Evolutionary conservation across 2,113 vertebrate genomes (phyloP).

Genomic region (Melierax canorus): DNA sequence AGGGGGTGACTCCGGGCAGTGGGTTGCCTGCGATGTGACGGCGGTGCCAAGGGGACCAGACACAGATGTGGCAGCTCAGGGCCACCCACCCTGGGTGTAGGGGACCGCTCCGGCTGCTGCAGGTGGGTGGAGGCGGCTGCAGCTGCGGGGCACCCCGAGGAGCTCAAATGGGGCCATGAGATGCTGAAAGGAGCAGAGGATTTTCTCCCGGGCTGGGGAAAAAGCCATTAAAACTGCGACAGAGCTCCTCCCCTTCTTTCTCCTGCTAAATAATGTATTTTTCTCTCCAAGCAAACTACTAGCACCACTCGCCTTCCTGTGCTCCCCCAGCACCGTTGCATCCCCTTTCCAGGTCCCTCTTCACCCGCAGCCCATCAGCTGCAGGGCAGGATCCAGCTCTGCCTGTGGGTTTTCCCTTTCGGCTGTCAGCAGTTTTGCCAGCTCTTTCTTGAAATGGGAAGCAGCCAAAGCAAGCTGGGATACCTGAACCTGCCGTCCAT

Average conservation of each 20-base stretch:
- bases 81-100: neutral
- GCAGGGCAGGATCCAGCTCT: neutral
- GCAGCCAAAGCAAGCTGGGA: neutral
- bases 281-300: neutral
- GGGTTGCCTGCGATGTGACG: neutral
- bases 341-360: neutral
- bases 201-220: neutral
- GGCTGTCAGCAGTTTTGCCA: neutral
- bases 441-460: neutral
- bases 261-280: neutral
- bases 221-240: neutral
- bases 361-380: neutral
- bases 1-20: fast-evolving
- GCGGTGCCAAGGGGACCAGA: neutral
- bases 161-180: neutral
- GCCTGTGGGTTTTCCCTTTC: neutral
- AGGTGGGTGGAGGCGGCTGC: neutral
- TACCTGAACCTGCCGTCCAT: constrained; percentile 34
- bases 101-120: neutral
- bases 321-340: neutral
- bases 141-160: neutral
- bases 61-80: neutral
- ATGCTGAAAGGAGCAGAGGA: neutral
- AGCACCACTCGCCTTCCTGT: fast-evolving
- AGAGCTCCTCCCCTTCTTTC: neutral